Conservation (phyloP, 1,140 invertebrate genomes). For the Spodoptera litura region DNA sequence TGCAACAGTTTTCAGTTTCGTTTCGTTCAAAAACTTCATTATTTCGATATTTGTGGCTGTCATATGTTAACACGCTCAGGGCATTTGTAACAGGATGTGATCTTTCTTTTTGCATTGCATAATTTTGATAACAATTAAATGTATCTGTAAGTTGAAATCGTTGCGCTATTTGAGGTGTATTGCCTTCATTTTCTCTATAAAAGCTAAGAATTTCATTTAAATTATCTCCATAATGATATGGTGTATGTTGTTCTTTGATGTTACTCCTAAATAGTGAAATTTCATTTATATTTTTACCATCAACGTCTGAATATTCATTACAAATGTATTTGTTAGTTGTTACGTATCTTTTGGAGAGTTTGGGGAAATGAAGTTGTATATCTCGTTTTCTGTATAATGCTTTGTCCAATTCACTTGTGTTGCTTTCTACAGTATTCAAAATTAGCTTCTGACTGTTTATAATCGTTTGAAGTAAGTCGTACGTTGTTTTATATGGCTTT, state of each 20-base stretch:
- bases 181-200: too few relatives aligned
- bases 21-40: slow-evolving; percentile 8
- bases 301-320: not conserved
- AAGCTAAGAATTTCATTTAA: not conserved
- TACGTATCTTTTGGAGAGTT: not conserved
- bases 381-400: not conserved
- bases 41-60: slow-evolving; percentile 54
- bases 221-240: not conserved
- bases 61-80: slow-evolving; percentile 55
- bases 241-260: not conserved
- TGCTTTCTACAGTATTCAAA: not conserved
- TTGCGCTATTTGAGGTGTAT: not conserved
- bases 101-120: slow-evolving; percentile 4
- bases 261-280: not conserved
- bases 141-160: not conserved
- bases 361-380: not conserved
- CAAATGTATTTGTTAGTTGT: not conserved
- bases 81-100: not conserved
- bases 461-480: slow-evolving; percentile 65
- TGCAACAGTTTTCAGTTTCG: not conserved
- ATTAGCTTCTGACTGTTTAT: slow-evolving; percentile 46
- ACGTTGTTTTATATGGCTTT: slow-evolving; percentile 55
- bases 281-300: too few relatives aligned
- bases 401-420: not conserved
- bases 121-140: not conserved